phyloP scores from a whole-genome alignment of 2,113 vertebrate genomes.

The Chinchilla lanigera region DNA sequence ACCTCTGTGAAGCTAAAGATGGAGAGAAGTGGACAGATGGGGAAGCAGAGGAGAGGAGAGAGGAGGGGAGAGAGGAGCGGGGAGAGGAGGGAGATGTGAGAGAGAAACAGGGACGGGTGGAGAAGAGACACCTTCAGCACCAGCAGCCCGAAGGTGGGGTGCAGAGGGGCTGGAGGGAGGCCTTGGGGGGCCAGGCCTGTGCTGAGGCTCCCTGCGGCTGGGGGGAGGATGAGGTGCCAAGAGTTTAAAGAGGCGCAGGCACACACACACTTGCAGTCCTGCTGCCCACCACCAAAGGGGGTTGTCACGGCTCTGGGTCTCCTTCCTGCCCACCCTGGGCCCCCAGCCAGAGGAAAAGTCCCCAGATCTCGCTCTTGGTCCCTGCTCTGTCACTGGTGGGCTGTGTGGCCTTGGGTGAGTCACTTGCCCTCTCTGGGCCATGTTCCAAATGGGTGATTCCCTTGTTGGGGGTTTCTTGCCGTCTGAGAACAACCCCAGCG shows the following conservation, averaged over 20 bases:
- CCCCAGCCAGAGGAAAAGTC: not conserved
- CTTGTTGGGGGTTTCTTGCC: not conserved
- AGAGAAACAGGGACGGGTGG: not conserved
- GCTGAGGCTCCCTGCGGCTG: not conserved
- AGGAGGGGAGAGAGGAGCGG: not conserved
- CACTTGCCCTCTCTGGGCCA: not conserved
- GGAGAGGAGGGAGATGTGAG: not conserved
- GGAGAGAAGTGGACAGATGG: not conserved
- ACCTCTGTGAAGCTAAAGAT: not conserved
- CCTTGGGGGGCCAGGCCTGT: not conserved
- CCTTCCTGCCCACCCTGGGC: not conserved
- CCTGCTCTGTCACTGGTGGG: not conserved
- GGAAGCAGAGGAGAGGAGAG: not conserved
- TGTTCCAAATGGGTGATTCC: not conserved
- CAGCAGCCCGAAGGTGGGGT: not conserved
- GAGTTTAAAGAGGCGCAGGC: not conserved
- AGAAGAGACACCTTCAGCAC: not conserved
- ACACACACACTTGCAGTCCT: not conserved
- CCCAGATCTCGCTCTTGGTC: not conserved
- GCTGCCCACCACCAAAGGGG: not conserved
- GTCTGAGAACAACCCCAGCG: not conserved
- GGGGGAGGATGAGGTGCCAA: rapidly evolving
- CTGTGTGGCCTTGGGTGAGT: not conserved
- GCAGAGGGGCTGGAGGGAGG: not conserved
- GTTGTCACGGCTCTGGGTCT: not conserved